Base-by-base conservation (phyloP, 2,888 invertebrate species). In the Archaeoteleia sp. region DNA sequence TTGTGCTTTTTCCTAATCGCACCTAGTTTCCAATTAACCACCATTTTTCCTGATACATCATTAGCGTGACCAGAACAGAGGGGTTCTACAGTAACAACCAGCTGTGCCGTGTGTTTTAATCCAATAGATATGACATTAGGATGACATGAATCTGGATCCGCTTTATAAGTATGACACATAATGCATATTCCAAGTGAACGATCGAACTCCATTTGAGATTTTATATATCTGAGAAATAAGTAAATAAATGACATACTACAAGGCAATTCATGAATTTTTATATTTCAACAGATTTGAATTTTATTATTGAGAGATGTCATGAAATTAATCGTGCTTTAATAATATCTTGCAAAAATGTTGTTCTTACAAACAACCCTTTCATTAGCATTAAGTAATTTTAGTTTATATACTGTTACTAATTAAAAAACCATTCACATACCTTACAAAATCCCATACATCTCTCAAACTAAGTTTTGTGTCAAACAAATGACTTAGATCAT, bases 61-160 rank as follows among this genome's bases (percentile, higher is more conserved):
- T 87, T 87, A 77, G 93, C 93, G 74, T 88, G 87, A 1, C 94
- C 94, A 13, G 93, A 92, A 74, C 89, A 88, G n/a, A 94, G 83
- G 29, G 90, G 89, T 49, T 90, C 88, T 5, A 92, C 88, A 67
- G 89, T 89, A 12, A 93, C 85, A 37, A 89, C 85, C 5, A 91
- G 86, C 74, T 92, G 87, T 1, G 92, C 88, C 76, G 89, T 86
- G 80, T 92, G 90, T 67, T 88, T 88, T 39, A 94, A 81, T 48
- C 88, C 86, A 78, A 89, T 90, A 25, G 89, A 87, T 66, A 92
- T 84, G 17, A 88, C 83, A 78, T 88, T 85, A 62, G 82, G 72
- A 10, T 75, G 69, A 54, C 77, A 83, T 35, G 62, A 69, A 23
- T 91, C 89, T 2, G 87, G 82, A 85, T 90, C 88, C 71, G 88